phyloP scores from a whole-genome alignment of 2,797 vertebrate species.

The Taenioides sp. region DNA sequence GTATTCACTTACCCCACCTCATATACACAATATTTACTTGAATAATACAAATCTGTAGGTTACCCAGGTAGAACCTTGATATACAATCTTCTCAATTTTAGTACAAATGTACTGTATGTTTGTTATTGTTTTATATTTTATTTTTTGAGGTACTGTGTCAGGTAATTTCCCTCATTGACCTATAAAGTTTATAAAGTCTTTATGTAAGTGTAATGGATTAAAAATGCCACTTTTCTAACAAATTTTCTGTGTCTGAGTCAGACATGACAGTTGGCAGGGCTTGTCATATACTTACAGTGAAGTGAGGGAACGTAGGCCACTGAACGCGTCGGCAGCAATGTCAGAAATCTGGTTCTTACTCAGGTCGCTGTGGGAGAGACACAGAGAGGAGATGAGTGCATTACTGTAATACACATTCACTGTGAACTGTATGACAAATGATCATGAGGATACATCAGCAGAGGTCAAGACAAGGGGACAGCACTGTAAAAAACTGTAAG shows the following conservation, averaged over 20 bases:
- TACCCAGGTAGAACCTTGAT: too few species aligned
- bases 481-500: slow-evolving; percentile 13
- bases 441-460: slow-evolving; percentile 56
- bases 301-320: slow-evolving; percentile 92
- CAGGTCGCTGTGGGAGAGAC: slow-evolving; percentile 86
- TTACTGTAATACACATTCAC: slow-evolving; percentile 48
- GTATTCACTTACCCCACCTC: too few species aligned
- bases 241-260: background rate
- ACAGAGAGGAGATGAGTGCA: slow-evolving; percentile 27
- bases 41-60: too few species aligned
- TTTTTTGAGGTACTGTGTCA: background rate
- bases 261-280: background rate
- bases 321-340: slow-evolving; percentile 93
- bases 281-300: slow-evolving; percentile 88
- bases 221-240: slow-evolving; percentile 7
- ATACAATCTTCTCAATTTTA: background rate
- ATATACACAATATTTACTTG: background rate
- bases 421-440: slow-evolving; percentile 59
- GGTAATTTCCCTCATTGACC: background rate
- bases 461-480: slow-evolving; percentile 58
- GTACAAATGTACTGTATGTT: background rate
- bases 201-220: background rate
- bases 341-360: slow-evolving; percentile 99
- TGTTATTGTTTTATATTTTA: background rate
- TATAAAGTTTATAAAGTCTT: background rate